phyloP scores from a whole-genome alignment of 2,113 vertebrate genomes.

The Ictalurus furcatus region DNA sequence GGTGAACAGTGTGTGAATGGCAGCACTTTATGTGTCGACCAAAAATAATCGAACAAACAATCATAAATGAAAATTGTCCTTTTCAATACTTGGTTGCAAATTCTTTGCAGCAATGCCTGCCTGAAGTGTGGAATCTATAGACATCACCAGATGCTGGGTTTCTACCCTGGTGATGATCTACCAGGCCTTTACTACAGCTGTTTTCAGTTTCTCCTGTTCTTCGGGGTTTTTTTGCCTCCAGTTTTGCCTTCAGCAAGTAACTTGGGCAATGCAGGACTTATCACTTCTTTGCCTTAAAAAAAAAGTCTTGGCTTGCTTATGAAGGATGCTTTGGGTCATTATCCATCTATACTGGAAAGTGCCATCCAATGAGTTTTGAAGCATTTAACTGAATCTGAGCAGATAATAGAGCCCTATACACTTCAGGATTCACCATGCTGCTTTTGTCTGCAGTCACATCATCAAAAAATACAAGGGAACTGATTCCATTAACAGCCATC shows the following conservation, averaged over 20 bases:
- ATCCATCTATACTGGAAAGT: background rate
- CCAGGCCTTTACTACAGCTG: background rate
- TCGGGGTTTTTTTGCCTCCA: too few relatives aligned
- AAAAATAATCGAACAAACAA: too few relatives aligned
- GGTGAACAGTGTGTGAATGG: too few relatives aligned
- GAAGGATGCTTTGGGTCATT: background rate
- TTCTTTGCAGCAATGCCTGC: background rate
- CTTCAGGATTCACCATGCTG: background rate
- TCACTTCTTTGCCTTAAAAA: background rate
- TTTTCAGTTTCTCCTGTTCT: too few relatives aligned
- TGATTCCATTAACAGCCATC: background rate
- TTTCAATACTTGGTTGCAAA: background rate
- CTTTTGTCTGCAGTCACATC: background rate
- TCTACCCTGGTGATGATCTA: background rate
- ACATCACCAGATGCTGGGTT: background rate
- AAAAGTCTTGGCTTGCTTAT: background rate
- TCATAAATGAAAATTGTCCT: background rate
- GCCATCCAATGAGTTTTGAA: background rate
- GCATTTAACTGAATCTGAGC: background rate
- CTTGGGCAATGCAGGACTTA: background rate
- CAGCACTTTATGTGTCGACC: too few relatives aligned
- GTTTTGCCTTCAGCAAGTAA: background rate
- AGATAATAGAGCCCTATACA: background rate
- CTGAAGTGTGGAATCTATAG: background rate
- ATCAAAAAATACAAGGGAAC: background rate